Conservation (phyloP, 2,888 invertebrate genomes). For the Tuta absoluta region DNA sequence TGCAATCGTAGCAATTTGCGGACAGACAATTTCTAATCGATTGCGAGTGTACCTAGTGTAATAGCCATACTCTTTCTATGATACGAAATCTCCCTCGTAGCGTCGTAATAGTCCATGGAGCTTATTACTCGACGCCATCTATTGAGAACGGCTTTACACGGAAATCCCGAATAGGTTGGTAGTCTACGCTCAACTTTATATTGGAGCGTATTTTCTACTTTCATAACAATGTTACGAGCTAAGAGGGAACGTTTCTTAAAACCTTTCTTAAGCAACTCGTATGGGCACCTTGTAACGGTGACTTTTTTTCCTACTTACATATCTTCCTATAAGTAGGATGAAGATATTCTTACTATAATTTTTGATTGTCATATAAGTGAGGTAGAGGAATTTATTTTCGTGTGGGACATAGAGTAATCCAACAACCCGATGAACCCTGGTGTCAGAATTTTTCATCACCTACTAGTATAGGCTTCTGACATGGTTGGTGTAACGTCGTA, state of each 20-base stretch:
- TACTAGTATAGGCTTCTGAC: too few relatives aligned
- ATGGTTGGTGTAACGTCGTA: too few relatives aligned
- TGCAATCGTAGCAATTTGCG: slow-evolving; percentile 68
- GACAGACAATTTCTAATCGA: slow-evolving; percentile 66
- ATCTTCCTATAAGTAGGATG: too few relatives aligned
- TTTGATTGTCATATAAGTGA: too few relatives aligned
- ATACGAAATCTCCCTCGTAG: slow-evolving; percentile 71
- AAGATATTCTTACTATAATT: too few relatives aligned
- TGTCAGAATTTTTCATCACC: too few relatives aligned
- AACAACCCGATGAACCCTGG: too few relatives aligned
- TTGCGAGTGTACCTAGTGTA: slow-evolving; percentile 39
- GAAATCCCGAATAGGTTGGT: slow-evolving; percentile 77
- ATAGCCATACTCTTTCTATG: slow-evolving; percentile 46
- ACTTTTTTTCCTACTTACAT: neutral
- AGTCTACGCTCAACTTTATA: slow-evolving; percentile 68
- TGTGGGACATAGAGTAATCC: too few relatives aligned
- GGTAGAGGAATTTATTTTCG: too few relatives aligned
- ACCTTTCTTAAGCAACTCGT: slow-evolving; percentile 13
- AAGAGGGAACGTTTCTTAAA: slow-evolving; percentile 10
- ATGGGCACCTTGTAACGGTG: neutral
- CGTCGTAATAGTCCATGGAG: slow-evolving; percentile 76
- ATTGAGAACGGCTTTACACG: slow-evolving; percentile 79
- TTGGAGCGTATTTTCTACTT: slow-evolving; percentile 60
- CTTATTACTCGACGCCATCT: slow-evolving; percentile 78
- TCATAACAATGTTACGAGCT: slow-evolving; percentile 46